A percentile compares a stretch with the other conserved stretches of the same genome.
These are phyloP conservation scores for Brachylomia viminalis DNA, from an alignment of 2,888 invertebrate genomes.

Conservation along the genomic window DNA sequence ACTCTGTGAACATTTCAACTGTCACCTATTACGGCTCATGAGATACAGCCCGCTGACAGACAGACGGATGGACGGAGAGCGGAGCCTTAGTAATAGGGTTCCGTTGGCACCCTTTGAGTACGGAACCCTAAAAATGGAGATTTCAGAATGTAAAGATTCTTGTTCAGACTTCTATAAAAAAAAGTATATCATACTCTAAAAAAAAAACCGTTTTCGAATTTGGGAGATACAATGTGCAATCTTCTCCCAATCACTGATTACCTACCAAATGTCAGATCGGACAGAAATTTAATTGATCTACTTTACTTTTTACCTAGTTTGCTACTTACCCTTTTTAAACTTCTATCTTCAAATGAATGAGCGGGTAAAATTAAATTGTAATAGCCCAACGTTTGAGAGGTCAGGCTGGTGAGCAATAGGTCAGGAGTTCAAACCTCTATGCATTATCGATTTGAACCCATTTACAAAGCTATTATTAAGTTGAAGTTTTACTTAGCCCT, in stretches of 20 bases:
- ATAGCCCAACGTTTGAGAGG: background rate
- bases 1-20: too few species aligned
- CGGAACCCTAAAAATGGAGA: background rate
- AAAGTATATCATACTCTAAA: too few species aligned
- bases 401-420: background rate
- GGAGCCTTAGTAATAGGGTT: too few species aligned
- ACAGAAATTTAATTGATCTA: background rate
- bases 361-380: background rate
- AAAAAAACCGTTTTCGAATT: background rate
- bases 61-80: too few species aligned
- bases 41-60: too few species aligned
- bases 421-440: slow-evolving; percentile 3
- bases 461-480: background rate
- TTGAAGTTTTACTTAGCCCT: background rate
- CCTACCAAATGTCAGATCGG: background rate
- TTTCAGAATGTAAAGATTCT: background rate
- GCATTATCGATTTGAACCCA: slow-evolving; percentile 11
- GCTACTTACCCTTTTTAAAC: background rate
- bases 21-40: too few species aligned
- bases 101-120: too few species aligned
- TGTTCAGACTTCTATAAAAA: background rate
- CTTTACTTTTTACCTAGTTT: background rate
- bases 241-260: background rate
- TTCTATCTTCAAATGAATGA: background rate
- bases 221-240: background rate